Percentiles rank a stretch among this genome's conserved stretches.
Evolutionary conservation across 2,888 invertebrate genomes (phyloP).

Genomic region (Zygothrica quintamaculata): DNA sequence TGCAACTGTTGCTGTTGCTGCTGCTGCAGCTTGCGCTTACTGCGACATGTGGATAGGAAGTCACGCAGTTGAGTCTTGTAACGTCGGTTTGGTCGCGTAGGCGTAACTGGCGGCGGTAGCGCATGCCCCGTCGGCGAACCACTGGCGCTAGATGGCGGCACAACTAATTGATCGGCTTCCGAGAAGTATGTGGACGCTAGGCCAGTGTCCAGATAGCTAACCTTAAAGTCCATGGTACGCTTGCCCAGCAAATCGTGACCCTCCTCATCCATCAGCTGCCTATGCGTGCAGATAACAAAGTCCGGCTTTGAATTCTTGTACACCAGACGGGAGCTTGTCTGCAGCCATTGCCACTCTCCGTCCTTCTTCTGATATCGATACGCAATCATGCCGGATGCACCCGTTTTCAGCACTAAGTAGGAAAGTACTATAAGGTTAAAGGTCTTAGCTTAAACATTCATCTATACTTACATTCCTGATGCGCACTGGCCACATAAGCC

Average conservation of each 20-base stretch:
- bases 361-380: slow-evolving; percentile 98
- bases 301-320: slow-evolving; percentile 99
- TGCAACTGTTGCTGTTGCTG: slow-evolving; percentile 81
- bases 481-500: slow-evolving; percentile 98
- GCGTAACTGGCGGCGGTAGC: slow-evolving; percentile 87
- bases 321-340: slow-evolving; percentile 97
- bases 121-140: slow-evolving; percentile 85
- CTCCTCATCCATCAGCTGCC: slow-evolving; percentile 99
- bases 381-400: slow-evolving; percentile 99
- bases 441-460: no score
- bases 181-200: slow-evolving; percentile 95
- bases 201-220: slow-evolving; percentile 96
- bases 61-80: slow-evolving; percentile 97
- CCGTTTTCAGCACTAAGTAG: slow-evolving; percentile 96
- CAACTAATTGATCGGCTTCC: slow-evolving; percentile 91
- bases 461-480: slow-evolving; percentile 96
- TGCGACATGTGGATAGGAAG: slow-evolving; percentile 95
- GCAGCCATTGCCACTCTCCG: slow-evolving; percentile 98
- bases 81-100: slow-evolving; percentile 93
- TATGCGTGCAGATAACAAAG: slow-evolving; percentile 99
- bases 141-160: slow-evolving; percentile 84
- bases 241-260: slow-evolving; percentile 98
- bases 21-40: slow-evolving; percentile 88
- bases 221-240: slow-evolving; percentile 99
- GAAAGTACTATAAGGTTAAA: slow-evolving; percentile 1